Base-by-base conservation (phyloP, 2,888 invertebrate species). In the Tortrix viridana region DNA sequence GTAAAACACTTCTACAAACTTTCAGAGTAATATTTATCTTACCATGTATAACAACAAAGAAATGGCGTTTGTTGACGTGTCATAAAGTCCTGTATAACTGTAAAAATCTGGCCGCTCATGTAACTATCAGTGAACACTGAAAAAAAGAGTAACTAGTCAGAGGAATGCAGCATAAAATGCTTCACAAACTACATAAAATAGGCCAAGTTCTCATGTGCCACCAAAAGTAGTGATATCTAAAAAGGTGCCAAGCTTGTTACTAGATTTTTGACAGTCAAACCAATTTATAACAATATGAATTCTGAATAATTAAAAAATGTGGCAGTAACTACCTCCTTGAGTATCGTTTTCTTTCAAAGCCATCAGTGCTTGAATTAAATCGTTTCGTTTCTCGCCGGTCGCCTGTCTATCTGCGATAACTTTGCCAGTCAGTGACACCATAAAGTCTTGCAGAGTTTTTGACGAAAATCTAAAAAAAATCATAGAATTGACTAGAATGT, bases 291-390 rank as follows among this genome's bases (percentile, higher is more conserved):
- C n/a, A n/a, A n/a, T n/a, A n/a, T n/a, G n/a, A n/a, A n/a, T n/a
- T n/a, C n/a, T n/a, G n/a, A n/a, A n/a, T n/a, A n/a, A n/a, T n/a
- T n/a, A n/a, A n/a, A n/a, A n/a, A n/a, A n/a, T n/a, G n/a, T n/a
- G n/a, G n/a, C n/a, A n/a, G n/a, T n/a, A n/a, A n/a, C n/a, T n/a
- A 65, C 60, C 46, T 55, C 47, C 53, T 44, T 44, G 12, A 3
- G 56, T 53, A 19, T 63, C 62, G 18, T 53, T 55, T 58, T 56
- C 58, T 19, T 57, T 5, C 69, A 57, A 52, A 14, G 57, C 47
- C 32, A 57, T 22, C 20, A 56, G 23, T 12, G 53, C 46, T 53
- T 63, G 62, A 3, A 57, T 22, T 5, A 63, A 23, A n/a, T 63
- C 62, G 41, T 63, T 63, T 18, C 52, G 19, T 32, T 57, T 57